Conservation (phyloP, 2,888 invertebrate species). For the Drosophila prostipennis region DNA sequence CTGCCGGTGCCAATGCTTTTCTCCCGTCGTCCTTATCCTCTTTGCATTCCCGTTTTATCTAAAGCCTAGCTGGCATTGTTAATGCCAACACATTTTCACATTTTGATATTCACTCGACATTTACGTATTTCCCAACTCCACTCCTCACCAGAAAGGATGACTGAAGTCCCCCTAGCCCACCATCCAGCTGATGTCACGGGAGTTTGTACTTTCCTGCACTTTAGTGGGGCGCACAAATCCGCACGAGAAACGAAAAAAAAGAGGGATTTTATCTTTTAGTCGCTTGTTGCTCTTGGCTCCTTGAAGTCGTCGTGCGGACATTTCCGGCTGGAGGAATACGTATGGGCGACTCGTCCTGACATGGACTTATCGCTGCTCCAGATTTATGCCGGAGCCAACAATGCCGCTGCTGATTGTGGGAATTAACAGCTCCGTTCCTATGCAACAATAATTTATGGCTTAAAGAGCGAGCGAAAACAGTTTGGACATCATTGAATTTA, state of each 20-base stretch:
- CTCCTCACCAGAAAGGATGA: too few relatives aligned
- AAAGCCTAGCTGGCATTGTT: conserved; percentile 47
- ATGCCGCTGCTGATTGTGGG: conserved; percentile 56
- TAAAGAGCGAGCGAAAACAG: conserved; percentile 34
- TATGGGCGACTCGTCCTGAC: conserved; percentile 27
- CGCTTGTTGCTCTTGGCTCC: conserved; percentile 53
- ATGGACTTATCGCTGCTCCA: conserved; percentile 65
- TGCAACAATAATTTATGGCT: conserved; percentile 69
- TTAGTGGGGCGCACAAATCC: conserved; percentile 62
- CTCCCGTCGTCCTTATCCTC: conserved; percentile 8
- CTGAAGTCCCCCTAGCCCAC: background rate
- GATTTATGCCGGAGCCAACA: conserved; percentile 63
- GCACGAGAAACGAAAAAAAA: conserved; percentile 24
- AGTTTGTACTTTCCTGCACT: conserved; percentile 50
- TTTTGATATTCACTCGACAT: conserved; percentile 65
- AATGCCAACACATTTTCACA: conserved; percentile 61
- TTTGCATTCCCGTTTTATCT: conserved; percentile 32
- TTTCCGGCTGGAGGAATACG: conserved; percentile 41
- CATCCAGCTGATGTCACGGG: conserved; percentile 30
- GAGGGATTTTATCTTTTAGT: conserved; percentile 66
- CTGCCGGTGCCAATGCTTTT: background rate
- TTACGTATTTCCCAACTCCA: conserved; percentile 44
- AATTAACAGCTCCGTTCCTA: conserved; percentile 65
- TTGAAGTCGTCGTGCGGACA: conserved; percentile 31
- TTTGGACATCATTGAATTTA: conserved; percentile 63